Base-by-base conservation (phyloP, 2,797 vertebrate species). In the Paramormyrops hopkinsi region DNA sequence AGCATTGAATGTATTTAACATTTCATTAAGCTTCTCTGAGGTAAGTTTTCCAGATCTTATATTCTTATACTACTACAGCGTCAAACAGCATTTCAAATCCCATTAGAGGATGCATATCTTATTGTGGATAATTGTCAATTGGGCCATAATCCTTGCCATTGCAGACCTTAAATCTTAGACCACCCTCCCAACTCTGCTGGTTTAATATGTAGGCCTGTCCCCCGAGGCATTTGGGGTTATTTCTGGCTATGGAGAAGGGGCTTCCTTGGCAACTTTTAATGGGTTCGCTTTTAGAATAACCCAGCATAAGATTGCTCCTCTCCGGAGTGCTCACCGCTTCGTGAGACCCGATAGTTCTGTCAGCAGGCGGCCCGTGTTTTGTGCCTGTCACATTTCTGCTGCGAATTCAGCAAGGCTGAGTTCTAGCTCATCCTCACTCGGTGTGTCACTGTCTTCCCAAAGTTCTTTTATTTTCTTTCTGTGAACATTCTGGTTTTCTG, bases 191-290 rank as follows among this genome's bases (percentile, higher is more conserved):
- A 79, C 56, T 79, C 83, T 84, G 41, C 53, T 41, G 17, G 62
- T 86, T 91, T 88, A 90, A 86, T 91, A 56, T 90, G 79, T 82
- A 89, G 85, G 88, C 54, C 84, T 86, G 59, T 89, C 83, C 69
- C 22, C 91, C 90, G 89, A 91, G 83, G 82, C 90, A 88, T 51
- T 29, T 22, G n/a, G 9, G 2, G 59, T 90, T 93, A 92, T 92
- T 92, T 91, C 92, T 90, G 91, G 62, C 88, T 22, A 65, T 41
- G 88, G 79, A 90, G 86, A 53, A 44, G 79, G 90, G 87, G 88
- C 48, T 92, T 91, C 88, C 88, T 92, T 91, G 89, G 92, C 88
- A 91, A 90, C 92, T 89, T 88, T 91, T 91, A 87, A 90, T 44
- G 25, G 85, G 88, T 84, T 89, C 65, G 73, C 89, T 17, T 88